phyloP scores from a whole-genome alignment of 1,140 invertebrate species.

The Aphaenogaster floridana region DNA sequence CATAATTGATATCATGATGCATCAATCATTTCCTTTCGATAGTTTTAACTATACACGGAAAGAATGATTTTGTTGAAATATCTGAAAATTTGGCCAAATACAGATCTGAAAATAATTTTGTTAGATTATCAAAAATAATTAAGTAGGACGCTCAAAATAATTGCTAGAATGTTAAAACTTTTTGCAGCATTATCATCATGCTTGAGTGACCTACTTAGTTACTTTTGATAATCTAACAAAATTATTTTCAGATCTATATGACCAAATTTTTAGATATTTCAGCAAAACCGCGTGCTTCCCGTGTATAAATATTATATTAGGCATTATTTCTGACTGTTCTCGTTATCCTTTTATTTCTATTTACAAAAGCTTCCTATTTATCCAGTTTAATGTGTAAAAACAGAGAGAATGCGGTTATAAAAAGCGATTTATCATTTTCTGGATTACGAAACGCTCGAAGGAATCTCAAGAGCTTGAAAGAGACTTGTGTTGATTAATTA shows the following conservation, averaged over 20 bases:
- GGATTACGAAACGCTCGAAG: background rate
- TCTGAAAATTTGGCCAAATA: too few relatives aligned
- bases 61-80: too few relatives aligned
- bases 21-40: background rate
- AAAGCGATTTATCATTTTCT: background rate
- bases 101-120: too few relatives aligned
- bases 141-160: too few relatives aligned
- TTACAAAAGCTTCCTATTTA: background rate
- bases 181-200: too few relatives aligned
- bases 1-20: background rate
- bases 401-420: background rate
- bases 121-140: too few relatives aligned
- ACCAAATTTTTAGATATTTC: too few relatives aligned
- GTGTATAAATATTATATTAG: background rate
- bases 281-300: too few relatives aligned
- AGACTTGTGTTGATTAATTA: constrained; percentile 38
- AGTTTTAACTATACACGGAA: background rate
- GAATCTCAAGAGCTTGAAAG: background rate
- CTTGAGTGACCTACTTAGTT: too few relatives aligned
- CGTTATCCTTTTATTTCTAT: background rate
- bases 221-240: too few relatives aligned
- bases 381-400: constrained; percentile 4
- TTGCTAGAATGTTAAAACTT: too few relatives aligned
- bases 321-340: background rate
- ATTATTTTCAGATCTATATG: too few relatives aligned